Base-by-base conservation (phyloP, 2,113 vertebrate genomes). In the Micronycteris hirsuta region DNA sequence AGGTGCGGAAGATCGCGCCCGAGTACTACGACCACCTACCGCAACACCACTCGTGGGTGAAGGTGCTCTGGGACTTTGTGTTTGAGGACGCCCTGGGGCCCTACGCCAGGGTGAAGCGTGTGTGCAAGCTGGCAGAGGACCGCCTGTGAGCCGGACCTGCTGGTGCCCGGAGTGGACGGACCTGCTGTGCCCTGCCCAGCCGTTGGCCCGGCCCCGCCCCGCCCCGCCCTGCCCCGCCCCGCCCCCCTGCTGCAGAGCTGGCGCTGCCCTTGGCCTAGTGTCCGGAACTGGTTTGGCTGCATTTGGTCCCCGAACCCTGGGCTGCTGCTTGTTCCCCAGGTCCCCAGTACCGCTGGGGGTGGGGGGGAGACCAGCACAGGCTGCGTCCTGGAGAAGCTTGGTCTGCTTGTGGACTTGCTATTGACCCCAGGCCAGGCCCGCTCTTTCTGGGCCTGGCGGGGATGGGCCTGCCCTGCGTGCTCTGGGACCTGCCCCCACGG, bases 11-110 rank as follows among this genome's bases (percentile, higher is more conserved):
- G 98, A 99, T 99, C 0, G 99, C 99, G 31, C 98, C 99, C 1
- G 99, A 99, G 96, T 99, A 99, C 97, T 99, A 99, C 0, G 99
- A 99, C 98, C 98, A 97, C 52, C 98, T 99, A 88, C 99, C 99
- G 3, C 98, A 99, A 83, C 99, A 99, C 98, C 98, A 98, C 58
- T 99, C 99, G 71, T 99, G 99, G 99, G 97, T 98, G 90, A 98
- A 98, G 68, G 99, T 99, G 73, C 98, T 99, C 61, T 99, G 99
- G 99, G 99, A 99, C 97, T 99, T 99, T 90, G 98, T 99, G 94
- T 99, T 99, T 31, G 98, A 99, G 80, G 99, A 99, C 96, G 98
- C 98, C 96, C 98, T 99, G 65, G 99, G 99, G 9, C 99, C 99
- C 61, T 99, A 99, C 2, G 98, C 99, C 88, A 98, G 99, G 97